Evolutionary conservation across 2,797 vertebrate species (phyloP), one percentile per base, ranked within the genome.

Genomic region (Carduelis carduelis): DNA sequence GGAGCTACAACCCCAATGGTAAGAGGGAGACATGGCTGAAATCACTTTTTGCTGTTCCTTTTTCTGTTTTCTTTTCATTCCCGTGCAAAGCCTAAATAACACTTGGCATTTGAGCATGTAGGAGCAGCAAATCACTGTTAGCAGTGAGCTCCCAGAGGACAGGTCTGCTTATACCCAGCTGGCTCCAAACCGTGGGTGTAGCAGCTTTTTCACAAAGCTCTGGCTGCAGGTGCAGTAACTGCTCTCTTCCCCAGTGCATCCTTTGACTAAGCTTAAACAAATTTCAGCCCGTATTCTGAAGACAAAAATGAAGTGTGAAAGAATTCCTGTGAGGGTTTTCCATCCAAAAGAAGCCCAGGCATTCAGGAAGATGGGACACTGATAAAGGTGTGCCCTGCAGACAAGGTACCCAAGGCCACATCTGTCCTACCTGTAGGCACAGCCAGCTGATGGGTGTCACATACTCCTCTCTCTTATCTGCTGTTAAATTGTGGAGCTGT

Each of bases 241-340:
- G 4, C 53, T 53, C 6, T 2, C 34, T 64, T 78, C 71, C 37
- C 10, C 43, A 37, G 0, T 63, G 52, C 26, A 30, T 64, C 32
- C 44, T 60, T 64, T 68, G 61, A 71, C 71, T 83, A 46, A 91
- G n/a, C 52, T 72, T 86, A 70, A 85, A 83, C 2, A 59, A 84
- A 65, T 87, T 87, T 57, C 77, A 92, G 37, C 10, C 2, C 1
- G 15, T 61, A 10, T 30, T 89, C 61, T 90, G 57, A 72, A 88
- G 80, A 68, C 18, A 66, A 77, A 63, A 52, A 27, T 8, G 23
- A 66, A 74, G 28, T 16, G 0, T 68, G 37, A 52, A 93, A 90
- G 44, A 64, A 15, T 19, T 60, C 16, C 11, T 52, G 37, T 16
- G 28, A 37, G 22, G 9, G 12, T 50, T 90, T 93, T 74, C 18